Conservation (phyloP, 1,140 invertebrate species). For the Cataglyphis hispanica region DNA sequence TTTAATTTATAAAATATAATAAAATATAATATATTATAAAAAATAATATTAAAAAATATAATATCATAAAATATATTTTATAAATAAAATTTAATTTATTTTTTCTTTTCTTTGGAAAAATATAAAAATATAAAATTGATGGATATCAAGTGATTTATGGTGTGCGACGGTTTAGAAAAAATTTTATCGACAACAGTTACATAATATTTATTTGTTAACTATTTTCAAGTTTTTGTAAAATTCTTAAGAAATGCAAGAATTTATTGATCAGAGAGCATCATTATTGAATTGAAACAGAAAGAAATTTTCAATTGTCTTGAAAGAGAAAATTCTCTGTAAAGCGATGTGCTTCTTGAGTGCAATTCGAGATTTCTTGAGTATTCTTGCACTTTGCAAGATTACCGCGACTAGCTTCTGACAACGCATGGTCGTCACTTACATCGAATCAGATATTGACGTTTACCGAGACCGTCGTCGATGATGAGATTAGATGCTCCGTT, state of each 20-base stretch:
- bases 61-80: too few relatives aligned
- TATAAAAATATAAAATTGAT: background rate
- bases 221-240: background rate
- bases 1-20: background rate
- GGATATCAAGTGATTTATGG: background rate
- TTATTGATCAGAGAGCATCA: background rate
- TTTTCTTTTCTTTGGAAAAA: background rate
- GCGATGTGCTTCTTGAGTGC: background rate
- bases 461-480: conserved; percentile 16
- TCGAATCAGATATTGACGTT: conserved; percentile 47
- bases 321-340: background rate
- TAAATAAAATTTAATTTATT: too few relatives aligned
- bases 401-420: conserved; percentile 22
- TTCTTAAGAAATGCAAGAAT: background rate
- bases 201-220: background rate
- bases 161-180: background rate
- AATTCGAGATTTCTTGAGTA: conserved; percentile 11
- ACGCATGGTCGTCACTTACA: background rate
- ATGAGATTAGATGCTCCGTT: conserved; percentile 58
- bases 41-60: too few relatives aligned
- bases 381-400: conserved; percentile 47
- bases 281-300: background rate
- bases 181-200: background rate
- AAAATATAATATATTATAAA: too few relatives aligned
- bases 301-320: background rate